phyloP scores from a whole-genome alignment of 2,888 invertebrate species.

The Hanleya hanleyi region DNA sequence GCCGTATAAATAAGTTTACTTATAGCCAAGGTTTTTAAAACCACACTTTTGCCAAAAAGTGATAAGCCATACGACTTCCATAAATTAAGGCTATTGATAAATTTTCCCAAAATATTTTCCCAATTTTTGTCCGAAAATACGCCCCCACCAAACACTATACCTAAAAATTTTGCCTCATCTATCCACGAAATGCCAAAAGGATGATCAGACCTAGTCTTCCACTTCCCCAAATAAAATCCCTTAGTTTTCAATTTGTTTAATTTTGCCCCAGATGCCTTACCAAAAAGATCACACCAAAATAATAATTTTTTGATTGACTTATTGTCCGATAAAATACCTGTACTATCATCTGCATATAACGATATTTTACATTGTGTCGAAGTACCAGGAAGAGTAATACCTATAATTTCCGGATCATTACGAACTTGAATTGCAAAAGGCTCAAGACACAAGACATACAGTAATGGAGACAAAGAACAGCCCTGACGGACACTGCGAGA shows the following conservation, averaged over 20 bases:
- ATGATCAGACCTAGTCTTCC: slow-evolving; percentile 12
- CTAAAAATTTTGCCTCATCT: not conserved
- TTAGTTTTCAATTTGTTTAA: slow-evolving; percentile 32
- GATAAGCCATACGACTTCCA: not conserved
- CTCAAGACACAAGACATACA: not conserved
- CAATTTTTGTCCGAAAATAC: not conserved
- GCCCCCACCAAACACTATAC: not conserved
- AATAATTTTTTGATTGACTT: not conserved
- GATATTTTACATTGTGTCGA: slow-evolving; percentile 8
- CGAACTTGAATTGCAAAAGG: not conserved
- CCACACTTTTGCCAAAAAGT: not conserved
- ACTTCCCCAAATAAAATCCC: slow-evolving; percentile 35
- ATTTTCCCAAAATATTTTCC: not conserved
- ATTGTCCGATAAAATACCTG: slow-evolving; percentile 5
- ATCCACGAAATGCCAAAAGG: not conserved
- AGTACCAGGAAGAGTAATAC: slow-evolving; percentile 23
- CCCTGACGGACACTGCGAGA: not conserved
- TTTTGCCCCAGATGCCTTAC: slow-evolving; percentile 29
- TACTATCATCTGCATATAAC: slow-evolving; percentile 21
- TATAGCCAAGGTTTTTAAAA: too few species aligned
- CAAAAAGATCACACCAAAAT: slow-evolving; percentile 14
- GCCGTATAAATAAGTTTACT: too few species aligned
- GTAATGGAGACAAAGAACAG: not conserved
- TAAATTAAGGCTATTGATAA: not conserved
- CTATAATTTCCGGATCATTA: slow-evolving; percentile 9